These are phyloP conservation scores for Pelodytes ibericus DNA, from an alignment of 2,797 vertebrate species.

Conservation along the genomic window DNA sequence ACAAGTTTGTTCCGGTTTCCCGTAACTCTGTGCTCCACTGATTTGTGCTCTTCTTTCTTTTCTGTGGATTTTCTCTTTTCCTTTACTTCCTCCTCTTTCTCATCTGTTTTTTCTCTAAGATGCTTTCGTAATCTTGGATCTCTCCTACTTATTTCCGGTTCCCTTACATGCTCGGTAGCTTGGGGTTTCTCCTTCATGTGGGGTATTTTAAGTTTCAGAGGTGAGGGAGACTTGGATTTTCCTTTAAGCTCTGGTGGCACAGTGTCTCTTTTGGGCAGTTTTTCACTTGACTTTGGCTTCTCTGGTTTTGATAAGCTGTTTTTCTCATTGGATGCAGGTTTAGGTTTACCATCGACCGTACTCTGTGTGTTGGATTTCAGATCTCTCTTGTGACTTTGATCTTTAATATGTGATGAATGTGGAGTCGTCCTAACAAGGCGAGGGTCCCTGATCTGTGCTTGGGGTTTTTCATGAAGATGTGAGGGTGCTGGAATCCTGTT, in stretches of 20 bases:
- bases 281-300: slow-evolving; percentile 75
- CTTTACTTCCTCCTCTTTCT: slow-evolving; percentile 84
- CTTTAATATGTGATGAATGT: slow-evolving; percentile 77
- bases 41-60: slow-evolving; percentile 86
- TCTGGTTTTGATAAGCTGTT: slow-evolving; percentile 72
- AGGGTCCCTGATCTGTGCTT: slow-evolving; percentile 86
- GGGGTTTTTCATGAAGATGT: slow-evolving; percentile 70
- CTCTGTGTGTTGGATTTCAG: slow-evolving; percentile 57
- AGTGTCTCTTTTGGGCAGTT: slow-evolving; percentile 79
- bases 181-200: slow-evolving; percentile 73
- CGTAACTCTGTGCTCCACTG: slow-evolving; percentile 71
- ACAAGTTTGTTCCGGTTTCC: slow-evolving; percentile 80
- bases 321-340: slow-evolving; percentile 74
- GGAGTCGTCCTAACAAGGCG: slow-evolving; percentile 83
- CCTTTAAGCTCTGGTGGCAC: slow-evolving; percentile 73
- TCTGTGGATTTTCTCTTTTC: slow-evolving; percentile 85
- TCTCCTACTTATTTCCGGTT: slow-evolving; percentile 80
- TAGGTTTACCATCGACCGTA: slow-evolving; percentile 74
- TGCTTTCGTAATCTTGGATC: slow-evolving; percentile 91
- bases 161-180: slow-evolving; percentile 75
- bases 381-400: slow-evolving; percentile 80
- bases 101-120: slow-evolving; percentile 79
- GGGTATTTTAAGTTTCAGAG: slow-evolving; percentile 76
- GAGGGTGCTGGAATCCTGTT: slow-evolving; percentile 69
- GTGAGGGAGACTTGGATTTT: slow-evolving; percentile 84